Conservation (phyloP, 2,113 vertebrate genomes). For the Laticauda colubrina region DNA sequence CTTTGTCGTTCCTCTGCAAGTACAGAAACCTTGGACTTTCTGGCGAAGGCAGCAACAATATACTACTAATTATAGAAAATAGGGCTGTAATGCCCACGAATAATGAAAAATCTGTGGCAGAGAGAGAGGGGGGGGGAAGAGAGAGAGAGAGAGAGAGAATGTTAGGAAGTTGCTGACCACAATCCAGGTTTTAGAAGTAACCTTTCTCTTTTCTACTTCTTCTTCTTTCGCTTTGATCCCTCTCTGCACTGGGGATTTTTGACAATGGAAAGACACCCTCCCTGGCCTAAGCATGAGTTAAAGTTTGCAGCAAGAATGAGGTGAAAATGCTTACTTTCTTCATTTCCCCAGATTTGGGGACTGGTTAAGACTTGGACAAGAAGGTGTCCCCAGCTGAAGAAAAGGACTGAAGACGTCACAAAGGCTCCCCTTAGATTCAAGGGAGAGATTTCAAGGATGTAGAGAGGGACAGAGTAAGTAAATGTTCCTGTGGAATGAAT, state of each 20-base stretch:
- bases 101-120: not conserved
- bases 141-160: not conserved
- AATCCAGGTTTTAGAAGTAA: not conserved
- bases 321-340: not conserved
- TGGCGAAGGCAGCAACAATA: not conserved
- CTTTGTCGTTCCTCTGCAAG: not conserved
- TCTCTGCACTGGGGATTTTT: not conserved
- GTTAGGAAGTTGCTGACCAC: not conserved
- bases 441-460: not conserved
- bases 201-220: not conserved
- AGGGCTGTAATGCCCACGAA: not conserved
- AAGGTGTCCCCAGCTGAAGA: not conserved
- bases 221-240: not conserved
- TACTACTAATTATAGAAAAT: not conserved
- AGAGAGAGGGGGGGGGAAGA: not conserved
- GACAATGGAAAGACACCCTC: not conserved
- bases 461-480: not conserved
- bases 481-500: not conserved
- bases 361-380: not conserved
- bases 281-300: not conserved
- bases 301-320: not conserved
- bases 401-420: fast-evolving
- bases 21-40: not conserved
- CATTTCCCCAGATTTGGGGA: not conserved
- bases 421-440: not conserved